Conservation (phyloP, 1,140 invertebrate species). For the Calliopsis andreniformis region DNA sequence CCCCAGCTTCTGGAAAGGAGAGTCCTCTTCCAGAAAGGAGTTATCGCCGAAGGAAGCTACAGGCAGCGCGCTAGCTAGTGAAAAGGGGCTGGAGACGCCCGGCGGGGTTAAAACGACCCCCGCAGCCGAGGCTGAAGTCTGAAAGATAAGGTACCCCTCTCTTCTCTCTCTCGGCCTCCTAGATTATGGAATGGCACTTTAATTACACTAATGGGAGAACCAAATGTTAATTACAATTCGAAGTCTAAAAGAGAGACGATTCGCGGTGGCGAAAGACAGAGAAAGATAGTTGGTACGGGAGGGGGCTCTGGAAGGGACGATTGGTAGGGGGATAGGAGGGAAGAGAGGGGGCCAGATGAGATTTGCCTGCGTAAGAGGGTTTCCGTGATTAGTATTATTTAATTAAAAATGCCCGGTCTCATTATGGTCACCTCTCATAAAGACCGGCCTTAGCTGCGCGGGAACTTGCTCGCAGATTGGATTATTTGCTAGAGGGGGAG, state of each 20-base stretch:
- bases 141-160: conserved; percentile 81
- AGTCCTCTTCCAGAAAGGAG: conserved; percentile 71
- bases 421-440: conserved; percentile 53
- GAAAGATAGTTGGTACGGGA: conserved; percentile 57
- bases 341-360: conserved; percentile 75
- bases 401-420: conserved; percentile 80
- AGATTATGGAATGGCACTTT: conserved; percentile 85
- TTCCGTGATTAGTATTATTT: conserved; percentile 81
- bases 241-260: conserved; percentile 84
- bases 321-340: conserved; percentile 43
- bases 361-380: conserved; percentile 74
- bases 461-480: conserved; percentile 35
- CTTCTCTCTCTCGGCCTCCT: conserved; percentile 75
- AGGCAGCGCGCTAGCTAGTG: conserved; percentile 65
- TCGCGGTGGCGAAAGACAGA: conserved; percentile 72
- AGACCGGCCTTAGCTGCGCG: conserved; percentile 8
- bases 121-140: conserved; percentile 77
- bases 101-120: conserved; percentile 74
- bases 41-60: conserved; percentile 76
- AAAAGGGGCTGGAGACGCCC: conserved; percentile 64
- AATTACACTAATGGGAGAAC: conserved; percentile 88
- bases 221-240: conserved; percentile 88
- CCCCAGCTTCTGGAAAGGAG: conserved; percentile 13
- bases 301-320: conserved; percentile 45
- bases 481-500: conserved; percentile 10